Percentiles rank a stretch among this genome's conserved stretches.
phyloP scores from a whole-genome alignment of 37 sponge, comb jelly and placozoan genomes.

The Spongia lamella region DNA sequence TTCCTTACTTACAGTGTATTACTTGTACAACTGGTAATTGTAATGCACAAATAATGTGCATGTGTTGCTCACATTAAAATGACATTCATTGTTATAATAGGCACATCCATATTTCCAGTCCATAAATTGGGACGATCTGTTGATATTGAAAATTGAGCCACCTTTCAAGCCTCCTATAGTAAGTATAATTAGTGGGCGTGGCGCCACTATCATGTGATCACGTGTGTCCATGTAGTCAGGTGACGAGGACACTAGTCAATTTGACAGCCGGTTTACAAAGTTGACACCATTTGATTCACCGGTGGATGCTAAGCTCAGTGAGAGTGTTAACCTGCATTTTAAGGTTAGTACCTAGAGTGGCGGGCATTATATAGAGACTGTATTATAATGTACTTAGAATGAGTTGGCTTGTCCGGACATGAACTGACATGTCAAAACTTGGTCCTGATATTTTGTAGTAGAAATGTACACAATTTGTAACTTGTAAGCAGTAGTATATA shows the following conservation, averaged over 20 bases:
- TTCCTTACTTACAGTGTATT: too few species aligned
- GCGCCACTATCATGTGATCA: not conserved
- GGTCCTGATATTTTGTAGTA: too few species aligned
- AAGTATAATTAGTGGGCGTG: constrained; percentile 16
- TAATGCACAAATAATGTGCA: too few species aligned
- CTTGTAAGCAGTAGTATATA: too few species aligned
- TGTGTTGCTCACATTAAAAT: too few species aligned
- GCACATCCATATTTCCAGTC: constrained; percentile 77
- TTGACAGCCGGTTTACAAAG: constrained; percentile 93
- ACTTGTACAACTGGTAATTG: too few species aligned
- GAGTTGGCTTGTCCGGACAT: too few species aligned
- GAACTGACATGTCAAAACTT: too few species aligned
- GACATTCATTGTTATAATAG: too few species aligned
- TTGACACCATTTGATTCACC: constrained; percentile 90
- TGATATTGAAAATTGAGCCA: constrained; percentile 66
- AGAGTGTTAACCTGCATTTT: constrained; percentile 81
- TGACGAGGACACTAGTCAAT: constrained; percentile 89
- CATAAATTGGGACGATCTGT: constrained; percentile 78
- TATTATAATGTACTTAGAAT: too few species aligned
- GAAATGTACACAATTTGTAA: too few species aligned
- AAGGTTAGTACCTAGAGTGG: constrained; percentile 37
- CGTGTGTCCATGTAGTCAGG: constrained; percentile 73
- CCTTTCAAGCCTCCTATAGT: constrained; percentile 92
- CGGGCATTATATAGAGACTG: too few species aligned
- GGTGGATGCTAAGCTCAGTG: constrained; percentile 80